These are phyloP conservation scores for Lasiommata megera DNA, from an alignment of 2,888 invertebrate species.

Conservation along the genomic window DNA sequence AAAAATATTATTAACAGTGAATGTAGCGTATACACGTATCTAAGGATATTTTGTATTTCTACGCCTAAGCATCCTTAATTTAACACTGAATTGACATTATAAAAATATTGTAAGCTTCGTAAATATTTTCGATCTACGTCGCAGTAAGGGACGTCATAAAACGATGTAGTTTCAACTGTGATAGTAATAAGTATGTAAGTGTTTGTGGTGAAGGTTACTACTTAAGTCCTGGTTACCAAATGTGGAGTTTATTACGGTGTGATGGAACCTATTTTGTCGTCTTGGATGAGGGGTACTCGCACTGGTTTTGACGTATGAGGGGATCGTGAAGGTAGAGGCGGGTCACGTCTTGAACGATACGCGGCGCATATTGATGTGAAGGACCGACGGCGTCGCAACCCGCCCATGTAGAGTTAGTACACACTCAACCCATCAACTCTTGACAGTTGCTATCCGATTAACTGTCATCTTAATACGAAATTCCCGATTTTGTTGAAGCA, in stretches of 20 bases:
- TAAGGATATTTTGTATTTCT: too few relatives aligned
- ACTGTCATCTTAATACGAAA: too few relatives aligned
- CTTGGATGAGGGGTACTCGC: conserved; percentile 33
- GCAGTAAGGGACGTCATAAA: conserved; percentile 8
- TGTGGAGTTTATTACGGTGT: conserved; percentile 14
- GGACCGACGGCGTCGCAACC: conserved; percentile 20
- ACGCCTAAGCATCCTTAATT: too few relatives aligned
- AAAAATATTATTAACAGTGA: too few relatives aligned
- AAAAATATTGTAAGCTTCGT: not conserved
- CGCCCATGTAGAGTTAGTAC: conserved; percentile 19
- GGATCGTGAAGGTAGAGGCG: conserved; percentile 52
- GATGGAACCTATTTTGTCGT: conserved; percentile 20
- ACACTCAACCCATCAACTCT: not conserved
- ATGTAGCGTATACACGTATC: too few relatives aligned
- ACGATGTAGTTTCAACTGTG: not conserved
- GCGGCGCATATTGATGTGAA: conserved; percentile 62
- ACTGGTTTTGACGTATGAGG: conserved; percentile 45
- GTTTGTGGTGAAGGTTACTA: not conserved
- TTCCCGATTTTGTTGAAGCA: too few relatives aligned
- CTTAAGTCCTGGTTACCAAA: not conserved
- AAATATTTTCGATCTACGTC: not conserved
- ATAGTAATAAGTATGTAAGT: not conserved
- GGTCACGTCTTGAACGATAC: conserved; percentile 61
- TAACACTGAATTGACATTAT: too few relatives aligned
- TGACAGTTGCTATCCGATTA: too few relatives aligned